Base-by-base conservation (phyloP, 2,888 invertebrate genomes). In the Drosophila silvestris region DNA sequence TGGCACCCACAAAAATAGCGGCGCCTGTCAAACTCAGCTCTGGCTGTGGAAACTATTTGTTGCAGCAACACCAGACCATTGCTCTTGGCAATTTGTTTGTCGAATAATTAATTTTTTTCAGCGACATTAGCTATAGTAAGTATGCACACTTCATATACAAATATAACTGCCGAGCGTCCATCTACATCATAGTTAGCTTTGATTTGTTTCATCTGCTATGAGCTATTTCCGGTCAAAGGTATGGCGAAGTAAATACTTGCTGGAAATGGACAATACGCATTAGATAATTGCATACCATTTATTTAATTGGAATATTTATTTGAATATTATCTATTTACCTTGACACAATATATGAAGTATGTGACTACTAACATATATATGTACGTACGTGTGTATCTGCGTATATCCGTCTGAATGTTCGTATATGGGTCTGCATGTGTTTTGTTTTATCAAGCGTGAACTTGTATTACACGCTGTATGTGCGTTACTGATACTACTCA, bases 1-100 rank as follows among this genome's bases (percentile, higher is more conserved):
- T 81, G 65, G 74, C 82, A 82, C 82, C 79, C 80, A 78, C 80
- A 78, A 82, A 82, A 82, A 80, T 71, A 82, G 70, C 66, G 58
- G 39, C 74, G 74, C 82, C 71, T 81, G 82, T 81, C 82, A 82
- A 79, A 67, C 44, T 70, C 80, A 81, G 80, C 61, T 74, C 69
- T 78, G 66, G 63, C 68, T 33, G 47, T 47, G 16, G 37, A 51
- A 53, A 16, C 69, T 65, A 66, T 59, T 66, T 67, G 50, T 64
- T 62, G 63, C 53, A 58, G 53, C 47, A 61, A 52, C 70, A 44
- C 26, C 39, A 69, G 50, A 26, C 26, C 32, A 63, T 47, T 47
- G 50, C 59, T 54, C 51, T 41, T 51, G 56, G 57, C 65, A 51
- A 74, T 74, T 78, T 71, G 63, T 62, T 64, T 67, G 72, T 70